These are phyloP conservation scores for Eleutherodactylus coqui DNA, from an alignment of 2,797 vertebrate genomes.

Conservation along the genomic window DNA sequence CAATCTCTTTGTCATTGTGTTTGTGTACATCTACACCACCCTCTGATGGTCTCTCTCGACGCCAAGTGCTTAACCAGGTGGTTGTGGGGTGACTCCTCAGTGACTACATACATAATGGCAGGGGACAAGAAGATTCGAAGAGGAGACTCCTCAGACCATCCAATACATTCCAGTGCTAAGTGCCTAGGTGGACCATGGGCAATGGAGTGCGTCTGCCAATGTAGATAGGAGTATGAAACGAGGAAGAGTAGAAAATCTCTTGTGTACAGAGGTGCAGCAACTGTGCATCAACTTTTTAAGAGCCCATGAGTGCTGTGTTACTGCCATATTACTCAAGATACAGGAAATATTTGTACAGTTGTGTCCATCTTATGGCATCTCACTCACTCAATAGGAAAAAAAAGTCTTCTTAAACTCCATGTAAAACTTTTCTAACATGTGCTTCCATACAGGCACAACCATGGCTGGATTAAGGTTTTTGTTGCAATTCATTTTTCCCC, in stretches of 20 bases:
- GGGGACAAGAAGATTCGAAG: conserved; percentile 64
- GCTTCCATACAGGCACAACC: conserved; percentile 43
- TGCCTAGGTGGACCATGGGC: conserved; percentile 65
- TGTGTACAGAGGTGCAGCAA: conserved; percentile 24
- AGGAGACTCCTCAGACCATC: conserved; percentile 54
- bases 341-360: conserved; percentile 55
- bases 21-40: conserved; percentile 90
- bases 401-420: conserved; percentile 15
- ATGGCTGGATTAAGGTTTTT: conserved; percentile 21
- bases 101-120: conserved; percentile 63
- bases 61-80: conserved; percentile 40
- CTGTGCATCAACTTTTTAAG: conserved; percentile 19
- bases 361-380: conserved; percentile 40
- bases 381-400: conserved; percentile 13
- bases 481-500: conserved; percentile 14
- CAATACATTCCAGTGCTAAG: conserved; percentile 71
- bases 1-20: conserved; percentile 90
- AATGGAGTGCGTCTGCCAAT: conserved; percentile 54
- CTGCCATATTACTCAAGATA: conserved; percentile 65
- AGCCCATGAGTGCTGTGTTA: conserved; percentile 57
- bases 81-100: conserved; percentile 58
- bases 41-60: conserved; percentile 75
- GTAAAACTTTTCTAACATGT: conserved; percentile 37
- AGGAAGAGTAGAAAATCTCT: conserved; percentile 19
- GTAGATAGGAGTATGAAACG: conserved; percentile 63